A percentile compares a stretch with the other conserved stretches of the same genome.
Evolutionary conservation across 1,140 invertebrate species (phyloP).

Genomic region (Notospermus geniculatus): DNA sequence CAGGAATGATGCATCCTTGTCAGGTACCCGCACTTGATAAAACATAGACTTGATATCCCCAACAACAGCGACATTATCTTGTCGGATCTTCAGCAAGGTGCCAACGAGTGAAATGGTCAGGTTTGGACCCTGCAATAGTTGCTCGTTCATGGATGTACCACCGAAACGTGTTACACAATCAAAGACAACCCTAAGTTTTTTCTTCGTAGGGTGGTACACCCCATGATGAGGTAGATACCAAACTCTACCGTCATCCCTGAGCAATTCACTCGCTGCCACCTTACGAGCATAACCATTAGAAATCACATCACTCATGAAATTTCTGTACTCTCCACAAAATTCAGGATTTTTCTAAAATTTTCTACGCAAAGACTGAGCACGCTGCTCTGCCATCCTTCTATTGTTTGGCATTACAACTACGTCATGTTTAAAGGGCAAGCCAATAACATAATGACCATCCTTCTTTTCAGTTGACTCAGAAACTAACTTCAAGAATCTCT

Average conservation of each 20-base stretch:
- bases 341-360: too few relatives aligned
- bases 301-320: conserved; percentile 1
- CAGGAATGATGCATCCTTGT: conserved; percentile 16
- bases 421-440: too few relatives aligned
- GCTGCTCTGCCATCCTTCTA: neutral
- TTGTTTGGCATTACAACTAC: neutral
- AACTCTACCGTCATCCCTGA: too few relatives aligned
- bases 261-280: neutral
- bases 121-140: too few relatives aligned
- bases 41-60: conserved; percentile 29
- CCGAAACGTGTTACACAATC: too few relatives aligned
- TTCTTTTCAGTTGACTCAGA: neutral
- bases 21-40: conserved; percentile 21
- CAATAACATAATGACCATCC: too few relatives aligned
- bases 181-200: too few relatives aligned
- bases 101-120: conserved; percentile 42
- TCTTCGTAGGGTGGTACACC: too few relatives aligned
- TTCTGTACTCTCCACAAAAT: too few relatives aligned
- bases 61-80: conserved; percentile 25
- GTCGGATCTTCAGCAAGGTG: conserved; percentile 27
- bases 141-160: conserved; percentile 38
- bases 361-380: too few relatives aligned
- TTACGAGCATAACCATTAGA: neutral
- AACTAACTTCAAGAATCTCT: neutral
- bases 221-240: too few relatives aligned